A percentile compares a stretch with the other conserved stretches of the same genome.
Evolutionary conservation across 2,888 invertebrate genomes (phyloP).

Genomic region (Cheilosia grossa): DNA sequence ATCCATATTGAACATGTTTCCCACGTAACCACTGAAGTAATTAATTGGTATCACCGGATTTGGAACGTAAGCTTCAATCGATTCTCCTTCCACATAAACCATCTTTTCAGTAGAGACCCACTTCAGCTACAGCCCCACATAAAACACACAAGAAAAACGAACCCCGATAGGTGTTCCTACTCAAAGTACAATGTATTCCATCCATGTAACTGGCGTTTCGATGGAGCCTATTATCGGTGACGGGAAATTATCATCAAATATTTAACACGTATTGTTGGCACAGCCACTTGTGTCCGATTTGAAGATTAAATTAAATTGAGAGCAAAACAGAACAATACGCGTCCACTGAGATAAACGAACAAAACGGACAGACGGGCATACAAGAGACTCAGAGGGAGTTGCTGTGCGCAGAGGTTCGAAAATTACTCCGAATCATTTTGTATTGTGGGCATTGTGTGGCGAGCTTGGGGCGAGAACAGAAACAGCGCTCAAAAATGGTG

Average conservation of each 20-base stretch:
- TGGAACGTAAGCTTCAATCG: conserved; percentile 15
- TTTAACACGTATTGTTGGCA: conserved; percentile 61
- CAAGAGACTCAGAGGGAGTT: conserved; percentile 12
- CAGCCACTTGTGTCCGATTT: conserved; percentile 53
- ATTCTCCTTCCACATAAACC: not conserved
- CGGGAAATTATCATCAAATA: conserved; percentile 59
- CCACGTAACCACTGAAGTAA: conserved; percentile 26
- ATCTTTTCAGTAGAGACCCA: conserved; percentile 15
- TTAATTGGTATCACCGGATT: conserved; percentile 42
- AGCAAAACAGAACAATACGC: conserved; percentile 39
- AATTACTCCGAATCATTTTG: conserved; percentile 52
- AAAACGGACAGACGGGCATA: conserved; percentile 6
- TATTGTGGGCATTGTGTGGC: conserved; percentile 41
- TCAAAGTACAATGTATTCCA: conserved; percentile 23
- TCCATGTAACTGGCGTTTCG: conserved; percentile 55
- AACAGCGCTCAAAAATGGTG: conserved; percentile 26
- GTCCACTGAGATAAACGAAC: conserved; percentile 3
- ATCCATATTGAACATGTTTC: conserved; percentile 18
- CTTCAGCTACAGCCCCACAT: conserved; percentile 2
- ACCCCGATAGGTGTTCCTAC: not conserved
- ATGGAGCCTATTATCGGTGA: conserved; percentile 49
- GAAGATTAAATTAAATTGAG: conserved; percentile 57
- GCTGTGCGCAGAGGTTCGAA: conserved; percentile 8
- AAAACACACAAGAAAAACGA: conserved; percentile 1
- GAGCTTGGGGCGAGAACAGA: conserved; percentile 4